Conservation (phyloP, 2,113 vertebrate genomes). For the Nycticryphes semicollaris region DNA sequence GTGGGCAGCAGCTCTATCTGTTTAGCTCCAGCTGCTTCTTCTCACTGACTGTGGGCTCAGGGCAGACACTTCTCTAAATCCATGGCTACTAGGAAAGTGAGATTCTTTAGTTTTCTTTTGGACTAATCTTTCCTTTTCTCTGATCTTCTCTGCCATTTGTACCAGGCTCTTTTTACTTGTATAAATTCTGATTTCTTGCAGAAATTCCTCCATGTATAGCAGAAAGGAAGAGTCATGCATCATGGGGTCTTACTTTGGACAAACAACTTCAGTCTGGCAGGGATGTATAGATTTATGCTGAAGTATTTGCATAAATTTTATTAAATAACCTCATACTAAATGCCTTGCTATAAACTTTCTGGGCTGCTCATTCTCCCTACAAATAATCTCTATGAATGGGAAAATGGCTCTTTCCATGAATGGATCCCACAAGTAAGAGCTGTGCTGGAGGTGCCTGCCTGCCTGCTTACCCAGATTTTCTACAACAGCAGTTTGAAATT, state of each 20-base stretch:
- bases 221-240: neutral
- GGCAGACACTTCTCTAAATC: neutral
- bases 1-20: neutral
- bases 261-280: neutral
- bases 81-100: neutral
- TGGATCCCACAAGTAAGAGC: neutral
- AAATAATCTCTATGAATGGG: neutral
- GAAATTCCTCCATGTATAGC: neutral
- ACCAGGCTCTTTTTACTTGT: neutral
- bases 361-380: neutral
- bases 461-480: neutral
- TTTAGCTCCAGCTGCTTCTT: neutral
- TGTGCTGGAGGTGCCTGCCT: neutral
- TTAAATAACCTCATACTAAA: neutral
- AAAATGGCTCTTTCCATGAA: neutral
- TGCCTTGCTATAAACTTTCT: neutral
- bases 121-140: neutral
- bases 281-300: neutral
- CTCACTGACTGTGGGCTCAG: neutral
- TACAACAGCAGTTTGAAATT: neutral
- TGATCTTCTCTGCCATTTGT: neutral
- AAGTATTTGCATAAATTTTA: neutral
- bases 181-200: neutral
- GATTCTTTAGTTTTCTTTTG: neutral
- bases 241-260: neutral